Conservation (phyloP, 2,888 invertebrate genomes). For the Onthophagus sagittarius region DNA sequence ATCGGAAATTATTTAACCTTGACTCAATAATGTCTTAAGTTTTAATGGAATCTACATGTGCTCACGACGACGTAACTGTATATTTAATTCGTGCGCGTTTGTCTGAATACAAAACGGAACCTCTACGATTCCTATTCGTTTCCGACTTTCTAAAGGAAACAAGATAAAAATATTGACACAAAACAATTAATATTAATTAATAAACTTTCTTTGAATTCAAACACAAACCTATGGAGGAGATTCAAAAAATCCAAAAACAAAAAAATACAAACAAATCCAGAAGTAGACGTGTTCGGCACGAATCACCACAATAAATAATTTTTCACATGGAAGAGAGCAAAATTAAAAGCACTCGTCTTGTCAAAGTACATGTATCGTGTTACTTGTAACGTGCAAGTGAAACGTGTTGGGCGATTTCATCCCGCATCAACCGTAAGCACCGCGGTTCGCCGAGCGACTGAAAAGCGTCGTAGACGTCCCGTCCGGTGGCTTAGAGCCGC, state of each 20-base stretch:
- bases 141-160: background rate
- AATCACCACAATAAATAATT: background rate
- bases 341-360: background rate
- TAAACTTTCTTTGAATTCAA: background rate
- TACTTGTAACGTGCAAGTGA: background rate
- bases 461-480: constrained; percentile 28
- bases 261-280: background rate
- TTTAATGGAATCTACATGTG: background rate
- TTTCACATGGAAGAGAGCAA: background rate
- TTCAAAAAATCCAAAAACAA: background rate
- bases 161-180: background rate
- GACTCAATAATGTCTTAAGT: background rate
- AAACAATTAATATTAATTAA: background rate
- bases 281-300: background rate
- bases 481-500: constrained; percentile 26
- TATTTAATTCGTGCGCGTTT: background rate
- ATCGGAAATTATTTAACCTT: background rate
- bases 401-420: background rate
- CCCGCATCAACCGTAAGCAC: background rate
- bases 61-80: background rate
- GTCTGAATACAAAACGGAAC: background rate
- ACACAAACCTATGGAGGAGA: background rate
- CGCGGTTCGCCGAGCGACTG: constrained; percentile 31
- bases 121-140: background rate
- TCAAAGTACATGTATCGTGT: background rate